These are phyloP conservation scores for Drosophila ohnishii DNA, from an alignment of 1,140 invertebrate species.

Conservation along the genomic window DNA sequence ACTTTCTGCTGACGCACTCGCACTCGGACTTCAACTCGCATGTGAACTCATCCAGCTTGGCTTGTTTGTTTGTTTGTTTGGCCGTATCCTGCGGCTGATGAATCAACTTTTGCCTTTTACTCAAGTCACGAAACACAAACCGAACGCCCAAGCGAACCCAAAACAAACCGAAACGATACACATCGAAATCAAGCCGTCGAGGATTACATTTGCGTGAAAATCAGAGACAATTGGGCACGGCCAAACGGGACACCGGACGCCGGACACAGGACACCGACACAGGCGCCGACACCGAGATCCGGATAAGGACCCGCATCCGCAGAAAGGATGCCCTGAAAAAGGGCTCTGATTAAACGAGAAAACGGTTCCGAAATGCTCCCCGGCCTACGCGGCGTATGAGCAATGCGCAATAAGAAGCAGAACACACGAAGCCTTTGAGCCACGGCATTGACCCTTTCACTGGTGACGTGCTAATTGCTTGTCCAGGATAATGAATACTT, in stretches of 20 bases:
- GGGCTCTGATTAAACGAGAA: slow-evolving; percentile 69
- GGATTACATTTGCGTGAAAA: slow-evolving; percentile 77
- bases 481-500: slow-evolving; percentile 63
- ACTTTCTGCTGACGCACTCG: slow-evolving; percentile 73
- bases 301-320: slow-evolving; percentile 31
- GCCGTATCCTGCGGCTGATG: slow-evolving; percentile 75
- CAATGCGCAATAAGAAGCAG: slow-evolving; percentile 26
- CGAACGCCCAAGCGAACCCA: slow-evolving; percentile 46
- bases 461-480: slow-evolving; percentile 68
- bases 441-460: slow-evolving; percentile 45
- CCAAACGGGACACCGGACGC: slow-evolving; percentile 25
- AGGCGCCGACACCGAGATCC: slow-evolving; percentile 38
- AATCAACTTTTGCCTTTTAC: slow-evolving; percentile 78
- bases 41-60: slow-evolving; percentile 34
- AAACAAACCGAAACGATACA: slow-evolving; percentile 19
- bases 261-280: slow-evolving; percentile 18
- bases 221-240: slow-evolving; percentile 68
- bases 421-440: slow-evolving; percentile 46
- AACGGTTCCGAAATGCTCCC: slow-evolving; percentile 8
- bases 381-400: slow-evolving; percentile 60
- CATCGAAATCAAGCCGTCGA: slow-evolving; percentile 47
- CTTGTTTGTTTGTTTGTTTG: slow-evolving; percentile 39
- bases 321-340: slow-evolving; percentile 17
- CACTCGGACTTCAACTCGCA: slow-evolving; percentile 25
- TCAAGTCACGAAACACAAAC: slow-evolving; percentile 80